A percentile compares a stretch with the other conserved stretches of the same genome.
phyloP scores from a whole-genome alignment of 2,888 invertebrate genomes.

The Enchytraeus crypticus region DNA sequence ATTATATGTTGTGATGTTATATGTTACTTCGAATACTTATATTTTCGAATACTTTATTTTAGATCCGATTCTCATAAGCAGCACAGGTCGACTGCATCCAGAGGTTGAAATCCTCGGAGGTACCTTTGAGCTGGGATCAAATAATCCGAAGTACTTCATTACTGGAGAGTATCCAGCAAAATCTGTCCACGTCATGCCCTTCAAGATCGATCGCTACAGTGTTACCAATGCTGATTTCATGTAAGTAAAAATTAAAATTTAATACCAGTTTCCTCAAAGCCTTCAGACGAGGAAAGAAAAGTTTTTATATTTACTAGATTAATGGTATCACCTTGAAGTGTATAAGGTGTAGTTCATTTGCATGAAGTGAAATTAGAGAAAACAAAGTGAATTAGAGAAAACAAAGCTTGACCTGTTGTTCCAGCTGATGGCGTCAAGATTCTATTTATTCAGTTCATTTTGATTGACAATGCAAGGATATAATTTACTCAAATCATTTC shows the following conservation, averaged over 20 bases:
- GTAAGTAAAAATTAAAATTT: conserved; percentile 25
- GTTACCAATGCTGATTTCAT: conserved; percentile 43
- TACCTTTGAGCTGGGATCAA: conserved; percentile 36
- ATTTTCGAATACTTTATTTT: too few relatives aligned
- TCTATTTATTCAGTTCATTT: neutral
- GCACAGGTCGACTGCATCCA: neutral
- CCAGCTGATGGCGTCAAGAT: neutral
- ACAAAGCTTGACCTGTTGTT: neutral
- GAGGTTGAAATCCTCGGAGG: conserved; percentile 23
- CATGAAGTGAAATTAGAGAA: neutral
- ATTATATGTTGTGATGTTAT: too few relatives aligned
- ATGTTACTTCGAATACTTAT: too few relatives aligned
- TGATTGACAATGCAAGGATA: too few relatives aligned
- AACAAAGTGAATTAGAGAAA: neutral
- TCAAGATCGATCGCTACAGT: conserved; percentile 42
- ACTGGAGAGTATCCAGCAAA: conserved; percentile 45
- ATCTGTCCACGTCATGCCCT: conserved; percentile 34
- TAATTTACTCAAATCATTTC: too few relatives aligned
- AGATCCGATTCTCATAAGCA: too few relatives aligned
- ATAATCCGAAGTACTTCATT: conserved; percentile 34
- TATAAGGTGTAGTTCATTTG: neutral
- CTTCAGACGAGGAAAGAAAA: neutral
- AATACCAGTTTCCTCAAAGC: neutral
- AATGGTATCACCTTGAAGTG: neutral
- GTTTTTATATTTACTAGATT: neutral